A percentile compares a stretch with the other conserved stretches of the same genome.
Evolutionary conservation across 2,888 invertebrate genomes (phyloP).

Genomic region (Phrixothrix hirtus): DNA sequence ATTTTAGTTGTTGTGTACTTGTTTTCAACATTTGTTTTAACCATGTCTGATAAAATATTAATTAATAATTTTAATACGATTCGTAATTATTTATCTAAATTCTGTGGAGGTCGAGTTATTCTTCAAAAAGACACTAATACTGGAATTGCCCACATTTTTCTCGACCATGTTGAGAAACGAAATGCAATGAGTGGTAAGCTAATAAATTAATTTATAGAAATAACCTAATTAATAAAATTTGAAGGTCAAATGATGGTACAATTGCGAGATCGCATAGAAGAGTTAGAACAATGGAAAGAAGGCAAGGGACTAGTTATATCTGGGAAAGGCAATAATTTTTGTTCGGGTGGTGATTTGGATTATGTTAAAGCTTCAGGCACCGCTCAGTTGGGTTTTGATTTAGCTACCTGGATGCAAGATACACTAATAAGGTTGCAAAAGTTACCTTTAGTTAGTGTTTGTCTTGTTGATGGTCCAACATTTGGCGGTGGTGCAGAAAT

Average conservation of each 20-base stretch:
- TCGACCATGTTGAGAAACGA: slow-evolving; percentile 44
- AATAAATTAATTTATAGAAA: neutral
- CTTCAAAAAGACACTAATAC: slow-evolving; percentile 40
- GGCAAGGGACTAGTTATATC: slow-evolving; percentile 48
- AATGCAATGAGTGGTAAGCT: slow-evolving; percentile 49
- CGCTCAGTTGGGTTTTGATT: slow-evolving; percentile 40
- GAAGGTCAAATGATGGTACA: slow-evolving; percentile 51
- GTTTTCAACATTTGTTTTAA: too few relatives aligned
- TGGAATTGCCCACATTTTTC: slow-evolving; percentile 45
- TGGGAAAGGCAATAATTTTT: slow-evolving; percentile 45
- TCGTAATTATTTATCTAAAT: slow-evolving; percentile 35
- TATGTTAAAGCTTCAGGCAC: slow-evolving; percentile 41
- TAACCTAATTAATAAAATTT: neutral
- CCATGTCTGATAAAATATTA: too few relatives aligned
- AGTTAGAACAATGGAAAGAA: slow-evolving; percentile 45
- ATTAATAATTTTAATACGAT: too few relatives aligned
- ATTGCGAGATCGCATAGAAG: slow-evolving; percentile 40
- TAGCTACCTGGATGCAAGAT: slow-evolving; percentile 46
- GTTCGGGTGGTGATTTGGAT: slow-evolving; percentile 49
- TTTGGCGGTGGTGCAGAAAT: slow-evolving; percentile 50
- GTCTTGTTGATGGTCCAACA: slow-evolving; percentile 43
- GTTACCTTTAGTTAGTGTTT: slow-evolving; percentile 44
- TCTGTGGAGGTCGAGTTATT: slow-evolving; percentile 40
- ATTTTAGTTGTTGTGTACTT: neutral
- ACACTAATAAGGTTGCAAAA: slow-evolving; percentile 39